Percentiles rank a stretch among this genome's conserved stretches.
phyloP scores from a whole-genome alignment of 2,888 invertebrate genomes.

The Caenorhabditis virilis region DNA sequence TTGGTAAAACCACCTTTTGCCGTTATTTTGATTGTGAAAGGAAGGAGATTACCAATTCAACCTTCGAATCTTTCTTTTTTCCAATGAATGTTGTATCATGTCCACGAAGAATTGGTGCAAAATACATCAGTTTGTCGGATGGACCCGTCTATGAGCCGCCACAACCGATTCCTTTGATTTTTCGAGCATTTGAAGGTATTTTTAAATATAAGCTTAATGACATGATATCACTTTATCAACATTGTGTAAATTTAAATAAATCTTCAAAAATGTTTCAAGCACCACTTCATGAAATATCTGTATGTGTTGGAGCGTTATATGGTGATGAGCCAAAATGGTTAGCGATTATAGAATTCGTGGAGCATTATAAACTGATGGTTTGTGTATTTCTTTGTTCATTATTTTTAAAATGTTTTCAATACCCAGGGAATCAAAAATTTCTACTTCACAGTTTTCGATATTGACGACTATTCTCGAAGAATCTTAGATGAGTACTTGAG shows the following conservation, averaged over 20 bases:
- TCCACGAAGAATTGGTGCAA: neutral
- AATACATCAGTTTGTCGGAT: neutral
- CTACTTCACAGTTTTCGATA: constrained; percentile 22
- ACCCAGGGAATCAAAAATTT: constrained; percentile 9
- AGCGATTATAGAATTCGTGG: neutral
- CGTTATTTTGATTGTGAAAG: neutral
- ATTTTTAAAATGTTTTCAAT: neutral
- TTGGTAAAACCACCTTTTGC: constrained; percentile 4
- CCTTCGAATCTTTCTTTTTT: neutral
- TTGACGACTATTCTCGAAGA: constrained; percentile 12
- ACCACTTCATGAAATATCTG: neutral
- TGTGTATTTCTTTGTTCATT: neutral
- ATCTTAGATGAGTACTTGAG: constrained; percentile 16
- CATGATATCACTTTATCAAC: neutral
- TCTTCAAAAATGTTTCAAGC: neutral
- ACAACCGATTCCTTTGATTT: neutral
- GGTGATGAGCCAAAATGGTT: neutral
- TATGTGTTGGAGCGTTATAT: neutral
- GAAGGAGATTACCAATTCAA: neutral
- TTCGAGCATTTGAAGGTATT: neutral
- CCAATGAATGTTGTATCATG: neutral
- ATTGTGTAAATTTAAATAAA: too few species aligned
- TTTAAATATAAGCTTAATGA: neutral
- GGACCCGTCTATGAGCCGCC: too few species aligned
- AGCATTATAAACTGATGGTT: constrained; percentile 1